Percentiles rank a stretch among this genome's conserved stretches.
These are phyloP conservation scores for Bos javanicus DNA, from an alignment of 2,113 vertebrate species.

Conservation along the genomic window DNA sequence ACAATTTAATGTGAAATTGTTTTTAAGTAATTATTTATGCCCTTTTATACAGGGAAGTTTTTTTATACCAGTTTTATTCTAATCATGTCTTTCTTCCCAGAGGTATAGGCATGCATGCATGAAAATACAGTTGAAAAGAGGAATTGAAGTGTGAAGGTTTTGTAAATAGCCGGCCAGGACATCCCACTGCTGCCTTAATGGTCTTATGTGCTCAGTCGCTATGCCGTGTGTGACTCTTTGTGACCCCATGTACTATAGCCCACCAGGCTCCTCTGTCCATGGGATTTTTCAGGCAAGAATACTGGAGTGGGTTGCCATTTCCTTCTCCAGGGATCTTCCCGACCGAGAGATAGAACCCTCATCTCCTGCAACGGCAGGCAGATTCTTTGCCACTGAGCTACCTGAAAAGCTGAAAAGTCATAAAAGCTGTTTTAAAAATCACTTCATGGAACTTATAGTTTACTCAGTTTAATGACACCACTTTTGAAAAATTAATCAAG, in stretches of 20 bases:
- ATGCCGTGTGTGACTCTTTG: not conserved
- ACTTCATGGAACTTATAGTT: slow-evolving; percentile 36
- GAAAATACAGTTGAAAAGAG: slow-evolving; percentile 36
- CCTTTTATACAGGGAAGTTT: not conserved
- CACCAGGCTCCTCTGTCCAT: not conserved
- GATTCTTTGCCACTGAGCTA: not conserved
- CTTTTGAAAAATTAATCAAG: slow-evolving; percentile 44
- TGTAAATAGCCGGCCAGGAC: slow-evolving; percentile 29
- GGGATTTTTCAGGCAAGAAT: not conserved
- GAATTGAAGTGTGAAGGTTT: not conserved
- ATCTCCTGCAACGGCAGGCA: not conserved
- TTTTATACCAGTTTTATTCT: not conserved
- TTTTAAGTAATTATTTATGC: slow-evolving; percentile 18
- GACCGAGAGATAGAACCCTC: not conserved
- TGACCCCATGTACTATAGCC: not conserved
- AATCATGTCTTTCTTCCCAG: not conserved
- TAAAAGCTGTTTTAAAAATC: slow-evolving; percentile 48
- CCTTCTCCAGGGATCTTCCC: not conserved
- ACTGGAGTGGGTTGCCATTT: not conserved
- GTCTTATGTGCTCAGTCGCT: not conserved
- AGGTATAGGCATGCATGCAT: not conserved
- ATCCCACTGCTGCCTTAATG: slow-evolving; percentile 33
- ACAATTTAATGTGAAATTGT: slow-evolving; percentile 29
- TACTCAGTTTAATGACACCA: not conserved
- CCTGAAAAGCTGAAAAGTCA: not conserved